phyloP scores from a whole-genome alignment of 2,888 invertebrate genomes.

The Lasius platythorax region DNA sequence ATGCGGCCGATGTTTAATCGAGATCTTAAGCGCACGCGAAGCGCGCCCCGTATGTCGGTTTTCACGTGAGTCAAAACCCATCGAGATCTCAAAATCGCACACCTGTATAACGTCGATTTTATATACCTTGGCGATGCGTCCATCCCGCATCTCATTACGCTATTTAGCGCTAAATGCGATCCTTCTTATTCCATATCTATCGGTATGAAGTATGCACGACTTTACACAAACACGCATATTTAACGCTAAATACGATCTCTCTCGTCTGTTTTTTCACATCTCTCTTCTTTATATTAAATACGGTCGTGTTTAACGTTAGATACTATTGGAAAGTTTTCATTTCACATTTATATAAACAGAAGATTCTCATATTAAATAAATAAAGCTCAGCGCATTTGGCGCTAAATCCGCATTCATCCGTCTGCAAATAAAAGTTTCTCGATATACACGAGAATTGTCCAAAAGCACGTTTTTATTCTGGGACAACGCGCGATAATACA shows the following conservation, averaged over 20 bases:
- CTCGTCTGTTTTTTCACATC: background rate
- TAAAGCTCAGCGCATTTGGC: constrained; percentile 9
- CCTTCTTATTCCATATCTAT: background rate
- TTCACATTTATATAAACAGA: background rate
- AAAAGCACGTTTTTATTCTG: constrained; percentile 10
- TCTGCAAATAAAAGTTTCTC: constrained; percentile 28
- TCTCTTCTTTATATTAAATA: background rate
- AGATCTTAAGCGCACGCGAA: background rate
- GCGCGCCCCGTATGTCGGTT: background rate
- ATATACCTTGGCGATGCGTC: background rate
- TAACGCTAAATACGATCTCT: constrained; percentile 13
- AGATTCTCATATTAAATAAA: constrained; percentile 6
- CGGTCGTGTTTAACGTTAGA: background rate
- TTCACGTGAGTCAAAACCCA: background rate
- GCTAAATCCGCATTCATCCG: constrained; percentile 21
- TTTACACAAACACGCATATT: constrained; percentile 2
- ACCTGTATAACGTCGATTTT: constrained; percentile 2
- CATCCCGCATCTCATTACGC: background rate
- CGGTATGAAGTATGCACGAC: background rate
- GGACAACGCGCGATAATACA: background rate
- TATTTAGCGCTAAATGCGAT: constrained; percentile 42
- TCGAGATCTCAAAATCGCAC: constrained; percentile 9
- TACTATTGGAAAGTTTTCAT: background rate
- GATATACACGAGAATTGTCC: constrained; percentile 9
- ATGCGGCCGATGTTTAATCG: constrained; percentile 23